phyloP scores from a whole-genome alignment of 2,797 vertebrate species.

The Amazonetta brasiliensis region DNA sequence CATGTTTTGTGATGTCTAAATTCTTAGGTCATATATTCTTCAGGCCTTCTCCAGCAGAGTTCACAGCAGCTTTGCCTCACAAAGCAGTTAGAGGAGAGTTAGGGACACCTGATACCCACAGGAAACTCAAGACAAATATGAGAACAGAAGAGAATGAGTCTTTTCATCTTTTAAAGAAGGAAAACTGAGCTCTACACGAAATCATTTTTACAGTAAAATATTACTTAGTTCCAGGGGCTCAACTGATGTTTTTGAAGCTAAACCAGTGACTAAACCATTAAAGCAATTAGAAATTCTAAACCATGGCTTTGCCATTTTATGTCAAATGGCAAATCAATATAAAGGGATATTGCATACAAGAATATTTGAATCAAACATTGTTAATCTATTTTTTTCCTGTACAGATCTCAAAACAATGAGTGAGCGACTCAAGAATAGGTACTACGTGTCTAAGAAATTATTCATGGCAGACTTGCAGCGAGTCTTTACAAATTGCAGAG shows the following conservation, averaged over 20 bases:
- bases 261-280: not conserved
- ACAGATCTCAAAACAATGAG: conserved; percentile 99
- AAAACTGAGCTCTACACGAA: not conserved
- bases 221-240: not conserved
- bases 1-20: not conserved
- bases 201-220: not conserved
- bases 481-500: conserved; percentile 98
- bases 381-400: conserved; percentile 72
- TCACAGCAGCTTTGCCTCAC: not conserved
- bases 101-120: not conserved
- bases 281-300: not conserved
- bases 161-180: not conserved
- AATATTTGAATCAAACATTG: conserved; percentile 40
- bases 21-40: not conserved
- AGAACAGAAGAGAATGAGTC: not conserved
- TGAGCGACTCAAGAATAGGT: conserved; percentile 97
- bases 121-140: not conserved
- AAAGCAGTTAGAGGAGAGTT: not conserved
- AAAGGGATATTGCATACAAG: not conserved
- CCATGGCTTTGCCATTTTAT: not conserved
- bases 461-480: conserved; percentile 99
- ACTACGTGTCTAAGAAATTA: conserved; percentile 97
- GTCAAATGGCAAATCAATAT: not conserved
- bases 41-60: not conserved
- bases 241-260: not conserved